Conservation (phyloP, 2,888 invertebrate species). For the Temnothorax ravouxi region DNA sequence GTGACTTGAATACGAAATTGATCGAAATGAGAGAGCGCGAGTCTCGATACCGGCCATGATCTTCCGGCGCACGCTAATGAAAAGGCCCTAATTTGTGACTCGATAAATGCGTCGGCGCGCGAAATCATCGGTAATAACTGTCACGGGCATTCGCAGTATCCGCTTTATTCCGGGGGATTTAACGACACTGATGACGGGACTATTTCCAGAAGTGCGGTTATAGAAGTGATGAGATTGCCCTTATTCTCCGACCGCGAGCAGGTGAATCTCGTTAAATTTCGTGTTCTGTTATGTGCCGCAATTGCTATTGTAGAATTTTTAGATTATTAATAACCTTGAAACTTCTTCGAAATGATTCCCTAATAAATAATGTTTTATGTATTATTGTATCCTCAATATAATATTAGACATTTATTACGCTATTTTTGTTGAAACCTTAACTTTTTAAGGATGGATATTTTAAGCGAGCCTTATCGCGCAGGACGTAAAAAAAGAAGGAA, state of each 20-base stretch:
- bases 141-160: neutral
- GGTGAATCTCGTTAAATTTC: slow-evolving; percentile 22
- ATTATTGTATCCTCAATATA: neutral
- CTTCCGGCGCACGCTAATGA: neutral
- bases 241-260: slow-evolving; percentile 38
- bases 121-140: slow-evolving; percentile 18
- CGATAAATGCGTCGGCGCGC: slow-evolving; percentile 39
- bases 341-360: neutral
- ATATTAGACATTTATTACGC: neutral
- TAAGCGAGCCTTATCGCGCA: no score
- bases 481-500: no score
- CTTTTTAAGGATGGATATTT: no score
- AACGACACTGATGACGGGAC: slow-evolving; percentile 35
- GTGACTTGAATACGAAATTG: neutral
- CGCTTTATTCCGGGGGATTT: neutral
- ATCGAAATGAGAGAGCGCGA: neutral
- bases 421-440: neutral
- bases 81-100: slow-evolving; percentile 33
- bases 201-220: slow-evolving; percentile 45
- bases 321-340: neutral
- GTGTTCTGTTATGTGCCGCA: neutral
- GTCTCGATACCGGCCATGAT: neutral
- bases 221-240: slow-evolving; percentile 21
- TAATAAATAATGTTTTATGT: neutral
- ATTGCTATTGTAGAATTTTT: neutral